Evolutionary conservation across 2,888 invertebrate genomes (phyloP).

Genomic region (Meganola albula): DNA sequence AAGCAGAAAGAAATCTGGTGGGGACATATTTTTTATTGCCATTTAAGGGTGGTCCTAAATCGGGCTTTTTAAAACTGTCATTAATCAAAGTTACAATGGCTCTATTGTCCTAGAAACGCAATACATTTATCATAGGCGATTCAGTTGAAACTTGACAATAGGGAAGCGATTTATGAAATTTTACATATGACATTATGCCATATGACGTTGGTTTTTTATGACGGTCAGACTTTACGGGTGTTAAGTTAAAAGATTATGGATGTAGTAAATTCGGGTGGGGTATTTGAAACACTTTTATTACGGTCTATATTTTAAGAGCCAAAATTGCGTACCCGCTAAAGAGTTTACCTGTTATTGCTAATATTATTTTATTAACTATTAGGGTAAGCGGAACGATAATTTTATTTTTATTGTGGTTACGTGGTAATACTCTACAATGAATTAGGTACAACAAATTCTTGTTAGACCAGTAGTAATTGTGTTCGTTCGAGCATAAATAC

Average conservation of each 20-base stretch:
- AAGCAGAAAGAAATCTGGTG: constrained; percentile 31
- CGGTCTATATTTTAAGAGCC: not conserved
- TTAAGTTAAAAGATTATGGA: constrained; percentile 12
- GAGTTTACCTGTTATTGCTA: too few relatives aligned
- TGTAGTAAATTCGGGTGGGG: constrained; percentile 9
- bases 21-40: constrained; percentile 36
- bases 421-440: too few relatives aligned
- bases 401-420: too few relatives aligned
- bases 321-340: too few relatives aligned
- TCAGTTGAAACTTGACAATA: constrained; percentile 34
- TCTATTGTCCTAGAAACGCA: constrained; percentile 45
- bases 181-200: constrained; percentile 37
- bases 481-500: too few relatives aligned
- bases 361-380: too few relatives aligned
- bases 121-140: constrained; percentile 66
- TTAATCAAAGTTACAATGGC: constrained; percentile 45
- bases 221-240: constrained; percentile 11
- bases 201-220: constrained; percentile 20
- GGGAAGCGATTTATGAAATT: constrained; percentile 51
- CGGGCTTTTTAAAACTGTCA: constrained; percentile 43
- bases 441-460: too few relatives aligned
- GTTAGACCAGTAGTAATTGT: too few relatives aligned
- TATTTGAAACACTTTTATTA: constrained; percentile 9
- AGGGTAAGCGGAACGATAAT: too few relatives aligned
- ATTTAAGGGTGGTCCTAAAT: constrained; percentile 28